These are phyloP conservation scores for Eristalis intricaria DNA, from an alignment of 2,888 invertebrate species.

Conservation along the genomic window DNA sequence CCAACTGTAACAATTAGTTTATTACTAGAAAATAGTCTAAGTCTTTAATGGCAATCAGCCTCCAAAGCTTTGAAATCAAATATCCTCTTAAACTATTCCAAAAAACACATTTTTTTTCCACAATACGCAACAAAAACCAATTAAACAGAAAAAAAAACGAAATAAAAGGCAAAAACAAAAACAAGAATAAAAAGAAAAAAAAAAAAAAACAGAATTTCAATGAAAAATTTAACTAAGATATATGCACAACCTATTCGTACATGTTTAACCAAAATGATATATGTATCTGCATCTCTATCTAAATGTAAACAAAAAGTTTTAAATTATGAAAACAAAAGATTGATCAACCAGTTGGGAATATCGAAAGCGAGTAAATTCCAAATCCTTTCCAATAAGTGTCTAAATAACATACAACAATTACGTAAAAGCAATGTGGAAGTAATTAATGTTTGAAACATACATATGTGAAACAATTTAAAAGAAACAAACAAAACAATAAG, in stretches of 20 bases:
- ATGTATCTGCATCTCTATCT: conserved; percentile 24
- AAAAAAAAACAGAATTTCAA: not conserved
- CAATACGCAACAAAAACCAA: conserved; percentile 12
- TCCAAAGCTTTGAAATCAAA: conserved; percentile 9
- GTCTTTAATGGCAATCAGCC: not conserved
- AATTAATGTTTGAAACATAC: conserved; percentile 26
- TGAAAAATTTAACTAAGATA: conserved; percentile 26
- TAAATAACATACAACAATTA: conserved; percentile 21
- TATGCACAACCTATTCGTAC: conserved; percentile 65
- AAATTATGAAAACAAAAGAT: not conserved
- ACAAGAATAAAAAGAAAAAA: conserved; percentile 3
- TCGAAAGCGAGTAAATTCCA: conserved; percentile 11
- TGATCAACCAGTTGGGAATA: conserved; percentile 14
- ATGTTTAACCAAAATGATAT: conserved; percentile 42
- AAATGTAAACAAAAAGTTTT: conserved; percentile 51
- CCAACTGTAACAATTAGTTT: not conserved
- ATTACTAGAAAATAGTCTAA: not conserved
- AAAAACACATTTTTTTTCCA: conserved; percentile 13
- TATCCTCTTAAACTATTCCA: conserved; percentile 17
- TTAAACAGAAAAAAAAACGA: not conserved
- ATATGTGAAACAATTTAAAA: conserved; percentile 23
- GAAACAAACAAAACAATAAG: conserved; percentile 8
- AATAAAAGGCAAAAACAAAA: not conserved
- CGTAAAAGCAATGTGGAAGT: conserved; percentile 42
- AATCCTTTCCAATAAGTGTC: conserved; percentile 50